These are phyloP conservation scores for Pachydiplax longipennis DNA, from an alignment of 2,888 invertebrate genomes.

Conservation along the genomic window DNA sequence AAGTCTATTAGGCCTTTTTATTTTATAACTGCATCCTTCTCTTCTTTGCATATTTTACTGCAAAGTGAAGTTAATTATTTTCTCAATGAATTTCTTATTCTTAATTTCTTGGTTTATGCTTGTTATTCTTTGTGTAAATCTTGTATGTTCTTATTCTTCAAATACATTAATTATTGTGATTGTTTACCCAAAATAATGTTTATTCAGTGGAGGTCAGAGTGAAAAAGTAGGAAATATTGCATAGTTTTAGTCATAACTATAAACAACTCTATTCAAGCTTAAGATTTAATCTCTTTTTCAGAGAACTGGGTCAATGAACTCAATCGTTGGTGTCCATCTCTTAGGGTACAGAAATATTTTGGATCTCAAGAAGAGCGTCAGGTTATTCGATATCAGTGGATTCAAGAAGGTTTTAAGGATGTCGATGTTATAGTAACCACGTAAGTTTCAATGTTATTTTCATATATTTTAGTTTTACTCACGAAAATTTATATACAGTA, in stretches of 20 bases:
- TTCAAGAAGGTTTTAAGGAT: conserved; percentile 74
- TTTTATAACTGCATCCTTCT: too few relatives aligned
- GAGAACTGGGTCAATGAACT: conserved; percentile 88
- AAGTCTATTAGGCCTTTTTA: too few relatives aligned
- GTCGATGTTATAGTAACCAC: conserved; percentile 89
- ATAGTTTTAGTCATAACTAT: not conserved
- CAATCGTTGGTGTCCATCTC: conserved; percentile 77
- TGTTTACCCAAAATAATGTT: not conserved
- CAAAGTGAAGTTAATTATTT: too few relatives aligned
- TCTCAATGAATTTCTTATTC: not conserved
- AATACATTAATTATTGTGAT: not conserved
- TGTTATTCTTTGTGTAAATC: not conserved
- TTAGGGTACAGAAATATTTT: conserved; percentile 87
- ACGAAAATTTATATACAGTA: too few relatives aligned
- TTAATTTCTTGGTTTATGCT: not conserved
- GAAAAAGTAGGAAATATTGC: not conserved
- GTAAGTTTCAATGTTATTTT: conserved; percentile 62
- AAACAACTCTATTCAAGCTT: too few relatives aligned
- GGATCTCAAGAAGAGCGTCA: conserved; percentile 86
- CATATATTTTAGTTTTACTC: not conserved
- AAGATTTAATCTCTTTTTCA: conserved; percentile 55
- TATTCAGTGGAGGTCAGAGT: not conserved
- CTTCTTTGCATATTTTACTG: too few relatives aligned
- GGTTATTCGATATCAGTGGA: conserved; percentile 76
- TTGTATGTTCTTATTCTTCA: not conserved